These are phyloP conservation scores for Danio aesculapii DNA, from an alignment of 2,797 vertebrate species.

Conservation along the genomic window DNA sequence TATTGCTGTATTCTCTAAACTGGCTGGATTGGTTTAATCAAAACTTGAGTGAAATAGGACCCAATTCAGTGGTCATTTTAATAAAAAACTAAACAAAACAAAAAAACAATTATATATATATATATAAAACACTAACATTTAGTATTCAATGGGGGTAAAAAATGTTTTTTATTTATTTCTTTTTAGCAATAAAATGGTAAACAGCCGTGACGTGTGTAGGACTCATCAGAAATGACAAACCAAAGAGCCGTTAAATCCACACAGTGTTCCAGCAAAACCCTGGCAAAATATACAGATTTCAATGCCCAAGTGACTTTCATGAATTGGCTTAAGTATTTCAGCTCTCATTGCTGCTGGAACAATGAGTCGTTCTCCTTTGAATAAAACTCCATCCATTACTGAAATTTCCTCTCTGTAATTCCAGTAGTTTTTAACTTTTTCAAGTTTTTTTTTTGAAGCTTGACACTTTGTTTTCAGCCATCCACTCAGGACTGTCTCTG, in stretches of 20 bases:
- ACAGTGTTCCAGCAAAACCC: too few species aligned
- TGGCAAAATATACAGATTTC: too few species aligned
- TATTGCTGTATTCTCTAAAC: too few species aligned
- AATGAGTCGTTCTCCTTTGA: conserved; percentile 44
- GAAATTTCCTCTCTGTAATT: conserved; percentile 48
- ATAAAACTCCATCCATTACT: conserved; percentile 40
- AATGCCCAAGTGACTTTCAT: conserved; percentile 40
- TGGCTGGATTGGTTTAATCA: too few species aligned
- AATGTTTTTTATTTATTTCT: too few species aligned
- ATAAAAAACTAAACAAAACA: too few species aligned
- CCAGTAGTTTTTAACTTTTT: conserved; percentile 32
- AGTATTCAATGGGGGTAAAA: too few species aligned
- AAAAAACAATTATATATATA: too few species aligned
- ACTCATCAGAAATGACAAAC: conserved; percentile 25
- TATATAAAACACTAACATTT: too few species aligned
- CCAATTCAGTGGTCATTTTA: too few species aligned
- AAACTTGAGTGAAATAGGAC: too few species aligned
- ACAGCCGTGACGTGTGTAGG: conserved; percentile 22
- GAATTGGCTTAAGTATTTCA: conserved; percentile 40
- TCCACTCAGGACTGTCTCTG: conserved; percentile 14
- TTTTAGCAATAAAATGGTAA: too few species aligned
- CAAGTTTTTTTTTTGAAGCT: conserved; percentile 26
- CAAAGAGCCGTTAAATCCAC: conserved; percentile 37
- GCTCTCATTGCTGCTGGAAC: conserved; percentile 24
- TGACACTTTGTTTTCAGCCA: background rate